Base-by-base conservation (phyloP, 2,888 invertebrate genomes). In the Heteropelma amictum region DNA sequence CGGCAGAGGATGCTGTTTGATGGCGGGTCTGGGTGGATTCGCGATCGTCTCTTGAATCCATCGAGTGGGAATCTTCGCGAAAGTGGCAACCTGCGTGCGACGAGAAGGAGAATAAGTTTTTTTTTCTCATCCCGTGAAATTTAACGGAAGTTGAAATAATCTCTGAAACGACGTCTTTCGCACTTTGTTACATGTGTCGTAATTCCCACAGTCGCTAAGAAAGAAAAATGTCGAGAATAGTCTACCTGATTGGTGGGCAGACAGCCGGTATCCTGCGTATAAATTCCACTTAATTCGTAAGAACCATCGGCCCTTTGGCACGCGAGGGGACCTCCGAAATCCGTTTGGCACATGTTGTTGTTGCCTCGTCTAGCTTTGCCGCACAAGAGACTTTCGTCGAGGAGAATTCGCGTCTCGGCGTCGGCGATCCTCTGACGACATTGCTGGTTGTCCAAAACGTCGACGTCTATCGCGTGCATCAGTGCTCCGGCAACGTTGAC, bases 281-380 rank as follows among this genome's bases (percentile, higher is more conserved):
- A 96, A 76, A 95, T 90, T 68, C 96, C 96, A 81, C 93, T 91
- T 21, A 96, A 90, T 5, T 93, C 92, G 85, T 93, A 94, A 76
- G 91, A 91, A 10, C 93, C 94, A 76, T 93, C 92, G 1, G 93
- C 93, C 7, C 91, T 92, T 8, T 93, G 93, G 86, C 96, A 96
- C 4, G 95, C 95, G 53, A 96, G 89, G 0, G 96, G 96, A 79
- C 95, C 95, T 53, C 96, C 96, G 61, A 93, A 92, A 85, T 96
- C 96, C 5, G 94, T 95, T 90, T 93, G 93, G 91, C 96, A 96
- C 68, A 96, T 92, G 82, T 95, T 95, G 79, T 93, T 92, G 33
- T 91, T 89, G 17, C 93, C 92, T 86, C 92, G 90, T 51, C 90
- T 90, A 0, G 93, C 91, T 69, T 91, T 90, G 42, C 93, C 94